Conservation (phyloP, 2,888 invertebrate species). For the Leptinotarsa haldemani region DNA sequence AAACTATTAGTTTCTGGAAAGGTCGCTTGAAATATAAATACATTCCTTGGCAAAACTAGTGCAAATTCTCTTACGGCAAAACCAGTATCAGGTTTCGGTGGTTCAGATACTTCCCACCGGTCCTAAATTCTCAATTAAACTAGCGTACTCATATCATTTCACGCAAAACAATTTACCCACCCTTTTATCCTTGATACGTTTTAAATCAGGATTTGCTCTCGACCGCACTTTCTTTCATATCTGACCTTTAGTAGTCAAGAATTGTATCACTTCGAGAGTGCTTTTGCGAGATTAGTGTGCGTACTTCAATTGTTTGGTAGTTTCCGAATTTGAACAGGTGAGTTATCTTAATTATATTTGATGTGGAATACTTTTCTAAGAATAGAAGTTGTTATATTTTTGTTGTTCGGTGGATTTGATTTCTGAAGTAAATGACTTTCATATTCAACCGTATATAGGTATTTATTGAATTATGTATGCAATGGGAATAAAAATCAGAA, state of each 20-base stretch:
- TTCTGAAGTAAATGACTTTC: too few relatives aligned
- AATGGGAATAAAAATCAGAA: too few relatives aligned
- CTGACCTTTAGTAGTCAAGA: slow-evolving; percentile 34
- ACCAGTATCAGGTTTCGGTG: too few relatives aligned
- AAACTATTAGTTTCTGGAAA: too few relatives aligned
- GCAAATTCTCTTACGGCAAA: too few relatives aligned
- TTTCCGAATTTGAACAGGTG: background rate
- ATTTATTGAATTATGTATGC: too few relatives aligned
- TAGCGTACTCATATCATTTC: background rate
- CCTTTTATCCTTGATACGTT: slow-evolving; percentile 40
- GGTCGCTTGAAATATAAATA: too few relatives aligned
- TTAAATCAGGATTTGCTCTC: slow-evolving; percentile 17
- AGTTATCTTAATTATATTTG: background rate
- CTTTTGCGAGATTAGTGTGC: background rate
- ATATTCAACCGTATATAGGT: too few relatives aligned
- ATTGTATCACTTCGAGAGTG: slow-evolving; percentile 12
- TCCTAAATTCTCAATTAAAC: background rate
- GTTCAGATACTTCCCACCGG: background rate
- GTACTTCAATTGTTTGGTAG: slow-evolving; percentile 4
- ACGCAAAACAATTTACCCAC: slow-evolving; percentile 23
- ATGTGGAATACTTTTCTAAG: too few relatives aligned
- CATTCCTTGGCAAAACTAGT: too few relatives aligned
- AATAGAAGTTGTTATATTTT: too few relatives aligned
- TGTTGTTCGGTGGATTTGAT: too few relatives aligned
- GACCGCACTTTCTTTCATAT: slow-evolving; percentile 25